Conservation (phyloP, 2,113 vertebrate species). For the Xyliphius kryptos region DNA sequence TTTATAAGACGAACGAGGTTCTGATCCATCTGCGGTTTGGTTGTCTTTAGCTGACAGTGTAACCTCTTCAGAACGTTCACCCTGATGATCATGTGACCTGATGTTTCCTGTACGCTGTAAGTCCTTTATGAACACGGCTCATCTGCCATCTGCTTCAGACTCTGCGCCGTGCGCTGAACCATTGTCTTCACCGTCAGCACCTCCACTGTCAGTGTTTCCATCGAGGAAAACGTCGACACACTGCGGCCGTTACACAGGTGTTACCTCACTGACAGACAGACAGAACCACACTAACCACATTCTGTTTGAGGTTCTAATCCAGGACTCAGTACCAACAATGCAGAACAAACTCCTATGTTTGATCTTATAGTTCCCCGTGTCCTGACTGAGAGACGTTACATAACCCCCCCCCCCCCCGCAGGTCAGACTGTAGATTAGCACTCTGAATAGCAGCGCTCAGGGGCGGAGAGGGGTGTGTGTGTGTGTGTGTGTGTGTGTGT, state of each 20-base stretch:
- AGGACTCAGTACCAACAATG: conserved; percentile 14
- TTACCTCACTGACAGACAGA: conserved; percentile 9
- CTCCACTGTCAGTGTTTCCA: background rate
- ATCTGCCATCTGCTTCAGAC: no score
- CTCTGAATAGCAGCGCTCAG: background rate
- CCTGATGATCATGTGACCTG: no score
- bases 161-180: no score
- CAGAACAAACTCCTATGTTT: background rate
- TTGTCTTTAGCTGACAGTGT: no score
- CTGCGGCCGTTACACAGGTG: conserved; percentile 25
- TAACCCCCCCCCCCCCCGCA: background rate
- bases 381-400: conserved; percentile 2
- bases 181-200: background rate
- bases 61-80: no score
- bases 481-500: conserved; percentile 1
- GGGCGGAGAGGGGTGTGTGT: background rate
- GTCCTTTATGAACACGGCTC: no score
- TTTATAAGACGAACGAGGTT: no score
- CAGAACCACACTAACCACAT: conserved; percentile 18
- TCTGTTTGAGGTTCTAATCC: conserved; percentile 10
- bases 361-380: background rate
- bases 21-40: no score
- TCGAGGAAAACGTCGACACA: conserved; percentile 26
- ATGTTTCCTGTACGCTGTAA: no score
- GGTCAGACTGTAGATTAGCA: conserved; percentile 4